Conservation (phyloP, 2,888 invertebrate species). For the Platerodrilus igneus region DNA sequence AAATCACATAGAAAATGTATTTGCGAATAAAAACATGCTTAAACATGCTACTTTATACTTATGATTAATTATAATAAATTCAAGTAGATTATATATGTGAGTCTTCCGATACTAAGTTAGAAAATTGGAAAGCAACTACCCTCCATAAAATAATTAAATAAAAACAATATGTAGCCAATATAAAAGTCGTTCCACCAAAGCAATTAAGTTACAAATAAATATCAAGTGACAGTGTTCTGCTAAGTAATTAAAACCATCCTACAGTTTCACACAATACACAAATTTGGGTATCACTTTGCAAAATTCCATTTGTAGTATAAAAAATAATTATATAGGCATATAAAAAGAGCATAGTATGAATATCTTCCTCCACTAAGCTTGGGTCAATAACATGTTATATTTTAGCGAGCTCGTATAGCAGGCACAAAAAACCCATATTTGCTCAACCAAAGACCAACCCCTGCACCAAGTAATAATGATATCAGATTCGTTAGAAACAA, state of each 20-base stretch:
- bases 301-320: no score
- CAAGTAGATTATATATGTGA: slow-evolving; percentile 15
- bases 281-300: no score
- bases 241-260: slow-evolving; percentile 2
- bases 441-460: slow-evolving; percentile 80
- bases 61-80: slow-evolving; percentile 14
- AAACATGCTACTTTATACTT: slow-evolving; percentile 13
- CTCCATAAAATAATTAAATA: slow-evolving; percentile 2
- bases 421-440: slow-evolving; percentile 45
- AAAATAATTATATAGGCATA: slow-evolving; percentile 37
- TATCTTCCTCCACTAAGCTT: slow-evolving; percentile 23
- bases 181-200: slow-evolving; percentile 11
- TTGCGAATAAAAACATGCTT: slow-evolving; percentile 16
- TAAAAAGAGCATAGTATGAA: slow-evolving; percentile 30
- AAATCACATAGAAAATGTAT: slow-evolving; percentile 18
- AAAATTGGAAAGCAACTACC: slow-evolving; percentile 16
- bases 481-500: slow-evolving; percentile 86
- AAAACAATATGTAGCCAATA: slow-evolving; percentile 4
- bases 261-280: background rate
- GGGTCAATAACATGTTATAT: slow-evolving; percentile 21
- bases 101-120: slow-evolving; percentile 16
- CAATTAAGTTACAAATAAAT: slow-evolving; percentile 9
- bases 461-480: slow-evolving; percentile 84
- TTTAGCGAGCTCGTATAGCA: slow-evolving; percentile 45
- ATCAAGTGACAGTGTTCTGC: background rate